Evolutionary conservation across 2,888 invertebrate species (phyloP).

Genomic region (Erebia epiphron): DNA sequence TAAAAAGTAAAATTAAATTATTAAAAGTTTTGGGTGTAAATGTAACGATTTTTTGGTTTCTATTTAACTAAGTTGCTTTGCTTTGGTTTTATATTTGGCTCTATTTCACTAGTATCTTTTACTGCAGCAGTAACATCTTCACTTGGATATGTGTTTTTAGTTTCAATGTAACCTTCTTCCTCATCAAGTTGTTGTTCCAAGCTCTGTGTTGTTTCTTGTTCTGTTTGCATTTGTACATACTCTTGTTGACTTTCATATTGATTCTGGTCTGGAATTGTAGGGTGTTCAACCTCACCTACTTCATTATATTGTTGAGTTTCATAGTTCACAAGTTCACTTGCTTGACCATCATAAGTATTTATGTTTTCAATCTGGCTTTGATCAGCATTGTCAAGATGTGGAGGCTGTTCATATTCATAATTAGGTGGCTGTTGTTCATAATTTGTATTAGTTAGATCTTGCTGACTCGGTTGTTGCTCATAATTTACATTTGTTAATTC

Average conservation of each 20-base stretch:
- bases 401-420: conserved; percentile 20
- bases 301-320: conserved; percentile 38
- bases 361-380: conserved; percentile 29
- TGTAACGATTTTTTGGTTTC: neutral
- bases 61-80: conserved; percentile 12
- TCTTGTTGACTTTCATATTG: conserved; percentile 32
- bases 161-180: conserved; percentile 52
- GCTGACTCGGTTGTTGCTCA: conserved; percentile 1
- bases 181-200: conserved; percentile 53
- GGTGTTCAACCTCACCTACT: conserved; percentile 25
- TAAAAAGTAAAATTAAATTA: neutral
- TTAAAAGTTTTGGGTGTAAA: neutral
- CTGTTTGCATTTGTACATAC: conserved; percentile 22
- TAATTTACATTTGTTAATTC: conserved; percentile 11
- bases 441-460: neutral
- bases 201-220: conserved; percentile 35
- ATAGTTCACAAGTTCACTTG: conserved; percentile 33
- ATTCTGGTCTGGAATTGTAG: conserved; percentile 18
- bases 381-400: conserved; percentile 18
- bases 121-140: conserved; percentile 17
- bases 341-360: conserved; percentile 24
- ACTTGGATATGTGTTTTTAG: conserved; percentile 33
- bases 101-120: conserved; percentile 1
- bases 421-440: conserved; percentile 10
- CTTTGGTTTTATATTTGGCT: conserved; percentile 20